phyloP scores from a whole-genome alignment of 2,797 vertebrate genomes.

The Chiloscyllium punctatum region DNA sequence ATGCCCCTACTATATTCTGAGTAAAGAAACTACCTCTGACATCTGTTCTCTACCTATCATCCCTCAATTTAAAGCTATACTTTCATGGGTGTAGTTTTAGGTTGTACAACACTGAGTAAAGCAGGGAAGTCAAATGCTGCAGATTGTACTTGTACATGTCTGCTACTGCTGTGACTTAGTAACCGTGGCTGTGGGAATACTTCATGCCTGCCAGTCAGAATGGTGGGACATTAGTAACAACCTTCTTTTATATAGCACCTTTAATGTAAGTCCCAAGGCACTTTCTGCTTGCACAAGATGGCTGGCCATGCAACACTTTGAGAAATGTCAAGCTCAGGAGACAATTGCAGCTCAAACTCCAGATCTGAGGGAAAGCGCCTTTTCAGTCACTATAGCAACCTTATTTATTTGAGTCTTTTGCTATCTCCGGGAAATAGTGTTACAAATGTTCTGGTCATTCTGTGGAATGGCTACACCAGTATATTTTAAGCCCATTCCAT shows the following conservation, averaged over 20 bases:
- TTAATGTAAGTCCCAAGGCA: background rate
- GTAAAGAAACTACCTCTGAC: no score
- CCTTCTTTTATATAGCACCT: background rate
- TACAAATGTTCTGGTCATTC: background rate
- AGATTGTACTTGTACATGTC: background rate
- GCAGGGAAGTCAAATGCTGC: background rate
- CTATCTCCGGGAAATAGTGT: background rate
- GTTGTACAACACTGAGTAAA: background rate
- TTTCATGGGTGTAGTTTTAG: background rate
- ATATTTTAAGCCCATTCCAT: background rate
- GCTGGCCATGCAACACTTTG: background rate
- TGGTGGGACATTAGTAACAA: background rate
- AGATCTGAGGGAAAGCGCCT: background rate
- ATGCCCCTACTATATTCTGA: no score
- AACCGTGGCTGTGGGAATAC: background rate
- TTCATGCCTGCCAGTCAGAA: background rate
- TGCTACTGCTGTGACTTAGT: background rate
- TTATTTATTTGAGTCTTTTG: background rate
- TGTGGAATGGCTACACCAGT: background rate
- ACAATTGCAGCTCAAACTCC: background rate
- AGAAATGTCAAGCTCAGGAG: background rate
- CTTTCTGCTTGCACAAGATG: background rate
- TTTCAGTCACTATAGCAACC: background rate
- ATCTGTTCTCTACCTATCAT: no score
- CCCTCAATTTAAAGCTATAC: background rate